phyloP scores from a whole-genome alignment of 2,888 invertebrate species.

The Euplagia quadripunctaria region DNA sequence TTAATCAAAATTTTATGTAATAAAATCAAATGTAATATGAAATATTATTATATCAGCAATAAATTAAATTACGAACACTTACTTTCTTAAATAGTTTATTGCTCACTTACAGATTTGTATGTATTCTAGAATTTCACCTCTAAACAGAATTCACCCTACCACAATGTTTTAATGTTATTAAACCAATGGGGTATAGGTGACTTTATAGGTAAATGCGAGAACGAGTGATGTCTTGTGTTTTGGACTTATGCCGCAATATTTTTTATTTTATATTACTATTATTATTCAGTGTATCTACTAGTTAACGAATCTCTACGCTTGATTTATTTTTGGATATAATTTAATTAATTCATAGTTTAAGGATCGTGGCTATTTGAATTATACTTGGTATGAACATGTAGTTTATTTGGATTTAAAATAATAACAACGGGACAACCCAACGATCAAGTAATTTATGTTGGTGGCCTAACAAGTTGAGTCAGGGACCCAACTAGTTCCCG shows the following conservation, averaged over 20 bases:
- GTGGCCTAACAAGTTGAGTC: background rate
- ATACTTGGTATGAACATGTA: background rate
- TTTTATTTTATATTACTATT: conserved; percentile 40
- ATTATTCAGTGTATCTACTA: conserved; percentile 33
- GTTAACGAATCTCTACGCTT: conserved; percentile 55
- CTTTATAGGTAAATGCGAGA: conserved; percentile 29
- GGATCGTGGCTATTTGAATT: conserved; percentile 39
- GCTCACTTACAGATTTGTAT: background rate
- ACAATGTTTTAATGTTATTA: background rate
- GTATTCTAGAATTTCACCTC: background rate
- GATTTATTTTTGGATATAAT: conserved; percentile 30
- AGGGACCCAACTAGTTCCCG: background rate
- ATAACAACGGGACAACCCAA: background rate
- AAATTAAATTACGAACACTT: background rate
- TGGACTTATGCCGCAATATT: conserved; percentile 55
- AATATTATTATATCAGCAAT: no score
- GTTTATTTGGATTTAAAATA: background rate
- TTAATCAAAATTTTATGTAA: background rate
- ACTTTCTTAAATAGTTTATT: background rate
- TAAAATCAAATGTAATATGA: no score
- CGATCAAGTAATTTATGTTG: background rate
- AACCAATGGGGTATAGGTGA: no score
- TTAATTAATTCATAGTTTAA: conserved; percentile 27
- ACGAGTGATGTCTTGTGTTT: conserved; percentile 48
- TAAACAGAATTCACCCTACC: background rate